Conservation (phyloP, 2,797 vertebrate genomes). For the Limnodromus scolopaceus region DNA sequence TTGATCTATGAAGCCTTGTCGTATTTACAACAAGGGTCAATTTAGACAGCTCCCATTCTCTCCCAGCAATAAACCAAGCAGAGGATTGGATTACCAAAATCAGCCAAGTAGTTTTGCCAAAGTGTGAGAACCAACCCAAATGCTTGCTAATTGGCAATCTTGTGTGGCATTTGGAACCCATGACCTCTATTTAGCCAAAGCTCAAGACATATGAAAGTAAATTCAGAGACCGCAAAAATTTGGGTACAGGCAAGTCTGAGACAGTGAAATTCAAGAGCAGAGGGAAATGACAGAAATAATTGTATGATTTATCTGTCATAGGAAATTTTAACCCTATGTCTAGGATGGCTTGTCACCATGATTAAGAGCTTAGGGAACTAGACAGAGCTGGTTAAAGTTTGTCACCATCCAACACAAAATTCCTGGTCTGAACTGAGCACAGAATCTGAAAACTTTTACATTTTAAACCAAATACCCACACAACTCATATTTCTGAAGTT, state of each 20-base stretch:
- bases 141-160: not conserved
- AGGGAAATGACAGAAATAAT: not conserved
- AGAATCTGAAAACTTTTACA: not conserved
- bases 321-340: not conserved
- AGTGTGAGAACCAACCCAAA: not conserved
- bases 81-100: not conserved
- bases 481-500: not conserved
- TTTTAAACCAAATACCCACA: not conserved
- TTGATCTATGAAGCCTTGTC: not conserved
- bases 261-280: not conserved
- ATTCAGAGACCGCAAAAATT: not conserved
- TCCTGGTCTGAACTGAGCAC: not conserved
- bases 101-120: not conserved
- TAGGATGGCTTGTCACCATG: not conserved
- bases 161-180: not conserved
- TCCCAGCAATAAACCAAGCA: not conserved
- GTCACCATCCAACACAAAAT: not conserved
- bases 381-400: not conserved
- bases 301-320: not conserved
- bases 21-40: not conserved
- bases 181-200: not conserved
- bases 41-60: not conserved
- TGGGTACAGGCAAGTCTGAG: not conserved
- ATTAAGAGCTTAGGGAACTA: not conserved
- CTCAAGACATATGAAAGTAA: not conserved